These are phyloP conservation scores for Neosalanx taihuensis DNA, from an alignment of 2,797 vertebrate species.

Conservation along the genomic window DNA sequence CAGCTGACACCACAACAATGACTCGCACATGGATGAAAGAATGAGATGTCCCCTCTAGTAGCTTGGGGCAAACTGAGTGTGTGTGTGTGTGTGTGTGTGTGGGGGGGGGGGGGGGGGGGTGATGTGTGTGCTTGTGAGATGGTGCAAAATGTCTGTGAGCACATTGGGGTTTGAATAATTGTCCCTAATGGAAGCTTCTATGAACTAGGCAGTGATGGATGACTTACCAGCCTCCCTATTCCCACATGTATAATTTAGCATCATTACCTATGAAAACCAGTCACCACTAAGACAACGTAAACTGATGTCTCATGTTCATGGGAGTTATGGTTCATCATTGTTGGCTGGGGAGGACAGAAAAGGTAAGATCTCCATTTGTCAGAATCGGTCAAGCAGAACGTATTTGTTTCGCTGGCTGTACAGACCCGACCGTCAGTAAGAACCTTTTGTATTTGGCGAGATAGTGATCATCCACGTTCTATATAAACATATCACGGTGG, in stretches of 20 bases:
- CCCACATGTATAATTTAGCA: constrained; percentile 65
- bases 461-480: neutral
- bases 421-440: neutral
- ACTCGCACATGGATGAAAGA: constrained; percentile 65
- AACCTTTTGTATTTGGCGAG: neutral
- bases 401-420: constrained; percentile 38
- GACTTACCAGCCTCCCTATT: constrained; percentile 53
- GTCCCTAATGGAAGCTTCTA: constrained; percentile 45
- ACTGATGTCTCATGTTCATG: constrained; percentile 47
- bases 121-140: constrained; percentile 16
- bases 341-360: constrained; percentile 45
- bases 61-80: constrained; percentile 56
- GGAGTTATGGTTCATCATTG: constrained; percentile 59
- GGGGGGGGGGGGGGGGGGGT: neutral
- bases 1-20: constrained; percentile 73
- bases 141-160: constrained; percentile 48
- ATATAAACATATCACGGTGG: too few species aligned
- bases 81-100: constrained; percentile 15
- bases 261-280: constrained; percentile 68
- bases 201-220: constrained; percentile 63
- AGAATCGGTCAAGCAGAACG: constrained; percentile 47
- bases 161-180: constrained; percentile 57
- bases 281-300: constrained; percentile 40
- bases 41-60: constrained; percentile 67
- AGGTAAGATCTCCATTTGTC: constrained; percentile 58